Evolutionary conservation across 2,113 vertebrate species (phyloP), one percentile per base, ranked within the genome.

Genomic region (Oncorhynchus keta): DNA sequence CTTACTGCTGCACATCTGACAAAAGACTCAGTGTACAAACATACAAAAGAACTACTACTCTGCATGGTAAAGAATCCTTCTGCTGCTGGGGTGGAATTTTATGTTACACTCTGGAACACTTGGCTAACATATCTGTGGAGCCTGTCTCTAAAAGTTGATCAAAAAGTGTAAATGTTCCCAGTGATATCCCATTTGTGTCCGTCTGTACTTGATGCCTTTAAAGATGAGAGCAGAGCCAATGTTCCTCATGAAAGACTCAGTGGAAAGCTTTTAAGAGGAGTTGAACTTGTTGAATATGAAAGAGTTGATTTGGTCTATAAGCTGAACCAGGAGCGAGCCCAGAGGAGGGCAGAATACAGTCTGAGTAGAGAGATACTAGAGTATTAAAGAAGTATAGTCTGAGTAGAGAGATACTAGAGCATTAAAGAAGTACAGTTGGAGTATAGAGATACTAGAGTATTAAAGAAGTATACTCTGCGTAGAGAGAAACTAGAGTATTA

Each of bases 161-260:
- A 76, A 79, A 85, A 57, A 81, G 74, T 61, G 30, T 77, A 74
- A 85, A 75, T n/a, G 51, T 13, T 76, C 76, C 48, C 75, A 74
- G 68, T 83, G 73, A 83, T 16, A 87, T 79, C 81, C 45, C 68
- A 75, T 78, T 83, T 26, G 28, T 3, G 64, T 64, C 68, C 22
- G 57, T 78, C 28, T 70, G 61, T 48, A 80, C 67, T 51, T 1
- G 74, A 77, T n/a, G 28, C 8, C 9, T 24, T 73, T 7, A 30
- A 59, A 70, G 75, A 82, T 39, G 78, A 78, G 79, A 72, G 82
- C 9, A 45, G 85, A 81, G 83, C 20, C 1, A 13, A 18, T 55
- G 82, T 83, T 22, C 61, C 81, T 83, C 77, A 77, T 89, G 35
- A 80, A 81, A 80, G 74, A 82, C 80, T 88, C 70, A 76, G 64